phyloP scores from a whole-genome alignment of 2,113 vertebrate genomes.

The Lepus timidus region DNA sequence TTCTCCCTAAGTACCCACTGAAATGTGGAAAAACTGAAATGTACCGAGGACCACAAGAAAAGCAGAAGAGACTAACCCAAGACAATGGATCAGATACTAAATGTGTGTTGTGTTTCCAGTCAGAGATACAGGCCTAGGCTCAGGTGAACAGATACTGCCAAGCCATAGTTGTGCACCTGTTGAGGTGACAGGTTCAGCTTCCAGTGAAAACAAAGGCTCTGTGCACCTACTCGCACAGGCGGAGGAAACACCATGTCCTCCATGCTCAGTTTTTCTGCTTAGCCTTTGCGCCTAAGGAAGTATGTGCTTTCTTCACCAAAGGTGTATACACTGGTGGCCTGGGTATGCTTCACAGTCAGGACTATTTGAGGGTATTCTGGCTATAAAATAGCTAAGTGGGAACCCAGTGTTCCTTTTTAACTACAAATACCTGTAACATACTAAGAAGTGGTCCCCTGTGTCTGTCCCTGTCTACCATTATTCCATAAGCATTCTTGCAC shows the following conservation, averaged over 20 bases:
- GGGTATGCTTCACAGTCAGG: background rate
- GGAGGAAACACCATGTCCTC: background rate
- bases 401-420: background rate
- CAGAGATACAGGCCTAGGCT: background rate
- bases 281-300: background rate
- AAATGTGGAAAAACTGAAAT: background rate
- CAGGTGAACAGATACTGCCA: background rate
- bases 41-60: background rate
- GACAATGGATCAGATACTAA: background rate
- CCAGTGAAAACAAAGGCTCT: background rate
- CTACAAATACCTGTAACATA: background rate
- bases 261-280: accelerated
- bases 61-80: background rate
- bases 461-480: background rate
- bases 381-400: background rate
- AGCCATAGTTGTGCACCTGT: background rate
- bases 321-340: background rate
- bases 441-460: background rate
- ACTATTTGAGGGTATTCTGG: background rate
- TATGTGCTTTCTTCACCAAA: background rate
- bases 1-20: background rate
- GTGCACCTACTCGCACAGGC: background rate
- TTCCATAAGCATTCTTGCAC: background rate
- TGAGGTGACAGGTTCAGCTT: background rate
- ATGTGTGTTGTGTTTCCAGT: background rate